Percentiles rank a stretch among this genome's conserved stretches.
These are phyloP conservation scores for Laticauda colubrina DNA, from an alignment of 2,113 vertebrate species.

Conservation along the genomic window DNA sequence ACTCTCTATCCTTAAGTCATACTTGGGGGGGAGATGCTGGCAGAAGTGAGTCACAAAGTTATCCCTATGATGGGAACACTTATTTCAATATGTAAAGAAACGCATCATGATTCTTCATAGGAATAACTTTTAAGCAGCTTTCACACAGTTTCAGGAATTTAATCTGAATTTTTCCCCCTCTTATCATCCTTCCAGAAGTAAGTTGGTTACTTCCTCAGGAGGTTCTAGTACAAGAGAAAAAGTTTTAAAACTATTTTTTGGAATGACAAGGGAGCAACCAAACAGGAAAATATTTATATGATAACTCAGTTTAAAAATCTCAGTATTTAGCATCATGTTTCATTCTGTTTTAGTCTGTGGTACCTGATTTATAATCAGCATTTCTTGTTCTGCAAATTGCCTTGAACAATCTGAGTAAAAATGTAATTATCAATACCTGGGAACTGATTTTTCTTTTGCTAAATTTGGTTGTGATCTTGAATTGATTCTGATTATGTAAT, in stretches of 20 bases:
- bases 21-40: background rate
- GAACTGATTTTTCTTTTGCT: constrained; percentile 4
- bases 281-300: background rate
- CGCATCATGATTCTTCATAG: background rate
- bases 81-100: background rate
- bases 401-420: background rate
- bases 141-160: background rate
- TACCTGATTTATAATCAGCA: background rate
- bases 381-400: background rate
- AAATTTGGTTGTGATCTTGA: constrained; percentile 9
- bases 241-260: background rate
- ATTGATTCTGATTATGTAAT: background rate
- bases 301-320: background rate
- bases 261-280: background rate
- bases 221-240: background rate
- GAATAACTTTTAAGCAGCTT: background rate
- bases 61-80: background rate
- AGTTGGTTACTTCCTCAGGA: background rate
- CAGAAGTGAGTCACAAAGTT: background rate
- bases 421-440: background rate
- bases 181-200: background rate
- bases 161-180: background rate
- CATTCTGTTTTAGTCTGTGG: background rate
- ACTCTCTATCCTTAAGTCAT: background rate
- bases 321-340: background rate